phyloP scores from a whole-genome alignment of 2,797 vertebrate genomes.

The Siniperca obscura region DNA sequence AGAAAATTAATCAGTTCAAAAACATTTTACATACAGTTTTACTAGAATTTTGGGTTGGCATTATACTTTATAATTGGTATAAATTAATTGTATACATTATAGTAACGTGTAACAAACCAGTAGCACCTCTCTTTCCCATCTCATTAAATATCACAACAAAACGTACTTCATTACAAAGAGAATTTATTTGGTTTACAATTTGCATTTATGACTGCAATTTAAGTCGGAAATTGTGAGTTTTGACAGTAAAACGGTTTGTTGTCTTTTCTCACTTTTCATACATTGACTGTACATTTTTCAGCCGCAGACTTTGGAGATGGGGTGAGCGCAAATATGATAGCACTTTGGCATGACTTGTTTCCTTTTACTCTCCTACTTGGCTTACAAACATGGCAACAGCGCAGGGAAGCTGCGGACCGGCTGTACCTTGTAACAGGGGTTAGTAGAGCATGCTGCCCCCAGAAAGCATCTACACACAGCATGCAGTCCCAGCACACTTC shows the following conservation, averaged over 20 bases:
- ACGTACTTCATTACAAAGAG: conserved; percentile 14
- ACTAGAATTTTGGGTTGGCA: not conserved
- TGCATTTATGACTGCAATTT: conserved; percentile 17
- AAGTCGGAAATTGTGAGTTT: conserved; percentile 37
- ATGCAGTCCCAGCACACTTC: conserved; percentile 74
- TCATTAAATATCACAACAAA: conserved; percentile 28
- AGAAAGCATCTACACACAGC: conserved; percentile 68
- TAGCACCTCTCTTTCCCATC: conserved; percentile 15
- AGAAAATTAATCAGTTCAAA: not conserved
- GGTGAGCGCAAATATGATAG: conserved; percentile 22
- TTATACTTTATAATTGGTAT: not conserved
- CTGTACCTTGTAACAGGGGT: conserved; percentile 51
- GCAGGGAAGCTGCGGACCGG: not conserved
- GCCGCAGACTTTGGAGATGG: conserved; percentile 7
- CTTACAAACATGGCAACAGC: conserved; percentile 14
- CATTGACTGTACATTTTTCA: conserved; percentile 35
- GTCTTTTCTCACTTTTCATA: conserved; percentile 48
- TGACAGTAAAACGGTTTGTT: conserved; percentile 44
- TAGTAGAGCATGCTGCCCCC: conserved; percentile 69
- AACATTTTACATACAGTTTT: not conserved
- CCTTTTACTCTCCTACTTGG: conserved; percentile 8
- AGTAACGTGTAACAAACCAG: not conserved
- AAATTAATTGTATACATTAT: not conserved
- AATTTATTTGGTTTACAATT: conserved; percentile 39
- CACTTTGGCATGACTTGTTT: conserved; percentile 21